Percentiles rank a stretch among this genome's conserved stretches.
phyloP scores from a whole-genome alignment of 2,797 vertebrate species.

The Paramormyrops hopkinsi region DNA sequence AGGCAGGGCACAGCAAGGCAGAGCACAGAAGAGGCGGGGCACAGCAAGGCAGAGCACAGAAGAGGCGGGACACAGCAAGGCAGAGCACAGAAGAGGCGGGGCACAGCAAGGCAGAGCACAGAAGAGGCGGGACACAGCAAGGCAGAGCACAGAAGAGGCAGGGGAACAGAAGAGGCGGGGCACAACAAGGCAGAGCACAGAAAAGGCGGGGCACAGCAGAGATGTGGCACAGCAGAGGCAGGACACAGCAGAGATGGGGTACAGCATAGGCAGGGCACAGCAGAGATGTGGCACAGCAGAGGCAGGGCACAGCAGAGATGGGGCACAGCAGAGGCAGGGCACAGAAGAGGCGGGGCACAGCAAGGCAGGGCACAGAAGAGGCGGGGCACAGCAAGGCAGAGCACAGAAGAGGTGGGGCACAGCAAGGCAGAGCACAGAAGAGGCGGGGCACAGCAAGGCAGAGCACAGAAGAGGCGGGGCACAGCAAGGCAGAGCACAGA shows the following conservation, averaged over 20 bases:
- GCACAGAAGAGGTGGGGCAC: not conserved
- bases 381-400: not conserved
- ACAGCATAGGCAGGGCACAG: too few relatives aligned
- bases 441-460: not conserved
- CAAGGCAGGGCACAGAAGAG: too few relatives aligned
- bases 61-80: not conserved
- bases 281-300: too few relatives aligned
- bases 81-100: not conserved
- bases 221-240: too few relatives aligned
- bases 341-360: too few relatives aligned
- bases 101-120: not conserved
- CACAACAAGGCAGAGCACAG: not conserved
- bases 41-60: not conserved
- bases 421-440: not conserved
- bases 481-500: not conserved
- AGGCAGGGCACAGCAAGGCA: not conserved
- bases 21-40: not conserved
- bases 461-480: not conserved
- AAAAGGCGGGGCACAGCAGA: not conserved
- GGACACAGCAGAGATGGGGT: too few relatives aligned
- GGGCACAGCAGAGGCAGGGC: too few relatives aligned
- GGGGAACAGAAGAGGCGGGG: not conserved
- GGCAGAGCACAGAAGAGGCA: not conserved
- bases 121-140: not conserved
- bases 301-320: too few relatives aligned